Evolutionary conservation across 2,797 vertebrate species (phyloP), one percentile per base, ranked within the genome.

Genomic region (Choloepus didactylus): DNA sequence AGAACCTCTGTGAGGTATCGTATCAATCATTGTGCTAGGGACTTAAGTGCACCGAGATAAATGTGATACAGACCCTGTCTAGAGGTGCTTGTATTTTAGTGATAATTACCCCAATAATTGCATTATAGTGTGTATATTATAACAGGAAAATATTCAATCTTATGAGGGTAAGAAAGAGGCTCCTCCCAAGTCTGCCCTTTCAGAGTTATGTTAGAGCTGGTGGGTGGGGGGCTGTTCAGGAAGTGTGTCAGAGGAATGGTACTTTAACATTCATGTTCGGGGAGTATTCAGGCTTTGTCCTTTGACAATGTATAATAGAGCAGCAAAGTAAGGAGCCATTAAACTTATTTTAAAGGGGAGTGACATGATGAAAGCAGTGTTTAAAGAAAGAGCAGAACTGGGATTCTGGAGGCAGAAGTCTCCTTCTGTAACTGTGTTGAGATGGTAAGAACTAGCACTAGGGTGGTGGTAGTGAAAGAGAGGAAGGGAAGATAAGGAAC

Each of bases 1-100:
- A 59, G 62, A 49, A 21, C n/a, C 19, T 6, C 31, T 31, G 0
- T 0, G 19, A 14, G 9, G 35, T 35, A 35, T 35, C 35, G 0
- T 59, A 14, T 51, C 27, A 10, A 1, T 81, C 56, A 35, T 25
- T 51, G 41, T 44, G 14, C n/a, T 35, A 0, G 25, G 12, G 23
- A 12, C 11, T 51, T 21, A n/a, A n/a, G 19, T 59, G 29, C 8
- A 59, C 11, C 5, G 23, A 38, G 67, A 38, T 19, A 69, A 69
- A 25, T 18, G 27, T 6, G 46, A 4, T 29, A 56, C 2, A 18
- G 6, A 38, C 18, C 76, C 38, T 35, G 4, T 73, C 23, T 46
- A 60, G 15, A 15, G n/a, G 25, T 69, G 7, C 21, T 79, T 54
- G 16, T 18, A 14, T 44, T 75, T 85, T 62, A n/a, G 27, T 75